Evolutionary conservation across 2,797 vertebrate species (phyloP).

Genomic region (Menidia menidia): DNA sequence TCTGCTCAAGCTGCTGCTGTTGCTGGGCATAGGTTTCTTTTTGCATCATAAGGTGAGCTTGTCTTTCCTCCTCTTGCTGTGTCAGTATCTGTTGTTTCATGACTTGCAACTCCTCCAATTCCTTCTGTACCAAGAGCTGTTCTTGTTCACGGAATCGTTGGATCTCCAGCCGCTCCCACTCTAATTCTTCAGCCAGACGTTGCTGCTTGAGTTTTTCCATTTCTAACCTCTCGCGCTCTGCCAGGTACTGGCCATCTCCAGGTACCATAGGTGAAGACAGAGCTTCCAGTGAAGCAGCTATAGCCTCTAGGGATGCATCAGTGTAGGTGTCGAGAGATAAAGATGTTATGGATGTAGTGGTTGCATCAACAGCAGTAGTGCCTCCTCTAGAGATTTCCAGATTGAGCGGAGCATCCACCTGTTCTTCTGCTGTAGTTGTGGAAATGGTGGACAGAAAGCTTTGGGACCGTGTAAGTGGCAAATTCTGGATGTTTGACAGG

Average conservation of each 20-base stretch:
- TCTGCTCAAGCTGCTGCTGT: conserved; percentile 96
- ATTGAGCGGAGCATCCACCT: conserved; percentile 81
- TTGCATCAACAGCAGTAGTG: conserved; percentile 68
- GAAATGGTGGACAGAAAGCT: conserved; percentile 92
- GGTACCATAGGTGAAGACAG: conserved; percentile 91
- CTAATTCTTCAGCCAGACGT: conserved; percentile 95
- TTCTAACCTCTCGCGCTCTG: conserved; percentile 94
- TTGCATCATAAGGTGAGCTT: conserved; percentile 98
- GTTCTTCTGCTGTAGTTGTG: conserved; percentile 83
- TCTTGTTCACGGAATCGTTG: conserved; percentile 98
- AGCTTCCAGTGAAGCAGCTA: conserved; percentile 88
- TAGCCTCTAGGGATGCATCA: conserved; percentile 87
- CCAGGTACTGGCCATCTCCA: conserved; percentile 93
- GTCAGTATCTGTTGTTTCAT: conserved; percentile 97
- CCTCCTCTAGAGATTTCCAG: conserved; percentile 85
- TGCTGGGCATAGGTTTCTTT: conserved; percentile 98
- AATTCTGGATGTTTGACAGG: conserved; percentile 88
- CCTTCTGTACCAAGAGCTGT: conserved; percentile 95
- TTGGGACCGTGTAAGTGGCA: conserved; percentile 91
- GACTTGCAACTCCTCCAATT: conserved; percentile 94
- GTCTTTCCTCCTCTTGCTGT: conserved; percentile 96
- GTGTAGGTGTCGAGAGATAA: conserved; percentile 89
- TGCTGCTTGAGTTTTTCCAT: conserved; percentile 98
- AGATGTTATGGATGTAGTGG: conserved; percentile 81
- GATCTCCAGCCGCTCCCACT: conserved; percentile 98